A percentile compares a stretch with the other conserved stretches of the same genome.
phyloP scores from a whole-genome alignment of 2,797 vertebrate genomes.

The Brachyalestes nurse region DNA sequence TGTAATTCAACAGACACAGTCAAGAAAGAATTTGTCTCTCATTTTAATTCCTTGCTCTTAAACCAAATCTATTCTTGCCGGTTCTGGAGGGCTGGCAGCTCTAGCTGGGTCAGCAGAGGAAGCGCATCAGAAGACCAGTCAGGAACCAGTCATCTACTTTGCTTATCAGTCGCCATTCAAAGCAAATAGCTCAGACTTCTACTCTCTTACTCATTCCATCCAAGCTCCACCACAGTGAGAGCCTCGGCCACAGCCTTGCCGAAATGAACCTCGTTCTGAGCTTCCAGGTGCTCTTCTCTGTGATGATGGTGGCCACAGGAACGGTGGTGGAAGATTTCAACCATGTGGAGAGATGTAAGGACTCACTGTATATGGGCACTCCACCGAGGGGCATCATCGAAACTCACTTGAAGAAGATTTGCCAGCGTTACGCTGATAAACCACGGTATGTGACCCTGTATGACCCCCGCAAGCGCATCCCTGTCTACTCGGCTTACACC shows the following conservation, averaged over 20 bases:
- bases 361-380: conserved; percentile 78
- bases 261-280: conserved; percentile 30
- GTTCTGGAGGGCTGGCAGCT: background rate
- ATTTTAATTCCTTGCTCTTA: too few species aligned
- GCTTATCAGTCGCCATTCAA: conserved; percentile 70
- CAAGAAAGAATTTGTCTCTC: too few species aligned
- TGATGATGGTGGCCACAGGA: conserved; percentile 31
- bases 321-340: conserved; percentile 75
- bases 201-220: conserved; percentile 39
- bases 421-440: conserved; percentile 72
- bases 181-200: conserved; percentile 45
- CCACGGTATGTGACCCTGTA: conserved; percentile 75
- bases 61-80: too few species aligned
- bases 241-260: conserved; percentile 10
- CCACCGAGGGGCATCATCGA: conserved; percentile 67
- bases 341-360: conserved; percentile 74
- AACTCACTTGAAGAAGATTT: conserved; percentile 68
- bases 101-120: background rate
- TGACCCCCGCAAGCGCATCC: conserved; percentile 69
- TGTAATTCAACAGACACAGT: too few species aligned
- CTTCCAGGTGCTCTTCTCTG: conserved; percentile 37
- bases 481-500: conserved; percentile 75
- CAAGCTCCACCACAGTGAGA: conserved; percentile 27
- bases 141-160: conserved; percentile 52
- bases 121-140: background rate